Conservation (phyloP, 2,113 vertebrate species). For the Oryzias javanicus region DNA sequence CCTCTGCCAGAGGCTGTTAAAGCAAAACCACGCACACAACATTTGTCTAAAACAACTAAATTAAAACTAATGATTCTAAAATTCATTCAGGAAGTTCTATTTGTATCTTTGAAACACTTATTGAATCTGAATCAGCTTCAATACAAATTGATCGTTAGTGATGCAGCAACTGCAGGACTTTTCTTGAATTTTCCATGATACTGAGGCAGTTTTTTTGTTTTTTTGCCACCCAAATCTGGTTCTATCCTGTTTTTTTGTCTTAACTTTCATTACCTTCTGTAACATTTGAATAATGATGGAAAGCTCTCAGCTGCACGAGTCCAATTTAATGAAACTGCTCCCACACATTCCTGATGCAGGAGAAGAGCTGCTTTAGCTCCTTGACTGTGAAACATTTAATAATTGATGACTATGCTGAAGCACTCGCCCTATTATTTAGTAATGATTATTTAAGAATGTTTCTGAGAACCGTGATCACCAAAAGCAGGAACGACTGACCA, state of each 20-base stretch:
- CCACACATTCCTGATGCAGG: background rate
- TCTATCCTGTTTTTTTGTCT: background rate
- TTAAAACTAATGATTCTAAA: too few relatives aligned
- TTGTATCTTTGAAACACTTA: too few relatives aligned
- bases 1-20: too few relatives aligned
- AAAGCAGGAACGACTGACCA: background rate
- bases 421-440: background rate
- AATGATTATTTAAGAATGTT: background rate
- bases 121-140: too few relatives aligned
- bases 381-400: slow-evolving; percentile 8
- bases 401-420: slow-evolving; percentile 13
- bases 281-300: slow-evolving; percentile 1
- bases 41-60: too few relatives aligned
- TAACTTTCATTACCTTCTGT: background rate
- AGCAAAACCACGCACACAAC: too few relatives aligned
- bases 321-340: slow-evolving; percentile 6
- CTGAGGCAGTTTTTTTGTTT: too few relatives aligned
- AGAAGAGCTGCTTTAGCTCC: slow-evolving; percentile 3
- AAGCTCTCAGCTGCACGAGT: background rate
- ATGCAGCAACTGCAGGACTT: too few relatives aligned
- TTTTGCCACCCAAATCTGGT: background rate
- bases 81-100: too few relatives aligned
- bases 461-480: background rate
- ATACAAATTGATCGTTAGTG: too few relatives aligned
- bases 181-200: too few relatives aligned